A percentile compares a stretch with the other conserved stretches of the same genome.
These are phyloP conservation scores for Acleris laterana DNA, from an alignment of 2,888 invertebrate genomes.

Conservation along the genomic window DNA sequence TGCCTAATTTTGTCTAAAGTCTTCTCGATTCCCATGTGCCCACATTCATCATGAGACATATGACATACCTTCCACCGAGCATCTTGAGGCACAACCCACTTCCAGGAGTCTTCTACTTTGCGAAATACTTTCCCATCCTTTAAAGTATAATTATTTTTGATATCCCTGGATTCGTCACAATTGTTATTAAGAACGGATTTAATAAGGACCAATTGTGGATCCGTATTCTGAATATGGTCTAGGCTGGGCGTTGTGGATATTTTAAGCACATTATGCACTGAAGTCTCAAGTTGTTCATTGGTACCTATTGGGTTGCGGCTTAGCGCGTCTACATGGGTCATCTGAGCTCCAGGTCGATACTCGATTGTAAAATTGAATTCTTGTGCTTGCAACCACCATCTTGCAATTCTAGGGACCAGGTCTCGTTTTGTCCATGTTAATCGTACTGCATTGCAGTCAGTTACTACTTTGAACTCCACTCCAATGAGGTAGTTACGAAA, in stretches of 20 bases:
- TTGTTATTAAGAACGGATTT: slow-evolving; percentile 27
- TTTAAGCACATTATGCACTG: neutral
- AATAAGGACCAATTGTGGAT: slow-evolving; percentile 10
- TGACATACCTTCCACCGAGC: slow-evolving; percentile 40
- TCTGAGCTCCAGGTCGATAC: slow-evolving; percentile 5
- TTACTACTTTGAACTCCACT: slow-evolving; percentile 10
- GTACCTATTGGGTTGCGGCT: slow-evolving; percentile 3
- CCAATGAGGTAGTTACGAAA: slow-evolving; percentile 8
- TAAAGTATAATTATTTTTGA: slow-evolving; percentile 19
- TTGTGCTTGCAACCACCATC: slow-evolving; percentile 17
- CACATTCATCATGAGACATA: slow-evolving; percentile 42
- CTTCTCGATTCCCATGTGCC: slow-evolving; percentile 43
- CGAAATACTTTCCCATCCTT: slow-evolving; percentile 26
- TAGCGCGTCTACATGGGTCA: slow-evolving; percentile 9
- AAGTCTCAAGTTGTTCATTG: neutral
- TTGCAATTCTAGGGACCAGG: slow-evolving; percentile 11
- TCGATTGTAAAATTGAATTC: slow-evolving; percentile 13
- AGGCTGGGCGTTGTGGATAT: neutral
- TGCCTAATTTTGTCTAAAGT: slow-evolving; percentile 38
- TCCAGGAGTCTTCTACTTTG: slow-evolving; percentile 2
- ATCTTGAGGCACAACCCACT: slow-evolving; percentile 23
- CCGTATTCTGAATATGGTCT: slow-evolving; percentile 19
- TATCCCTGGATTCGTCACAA: slow-evolving; percentile 20
- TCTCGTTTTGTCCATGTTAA: slow-evolving; percentile 20
- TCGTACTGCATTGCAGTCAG: slow-evolving; percentile 8